Base-by-base conservation (phyloP, 2,113 vertebrate species). In the Acinonyx jubatus region DNA sequence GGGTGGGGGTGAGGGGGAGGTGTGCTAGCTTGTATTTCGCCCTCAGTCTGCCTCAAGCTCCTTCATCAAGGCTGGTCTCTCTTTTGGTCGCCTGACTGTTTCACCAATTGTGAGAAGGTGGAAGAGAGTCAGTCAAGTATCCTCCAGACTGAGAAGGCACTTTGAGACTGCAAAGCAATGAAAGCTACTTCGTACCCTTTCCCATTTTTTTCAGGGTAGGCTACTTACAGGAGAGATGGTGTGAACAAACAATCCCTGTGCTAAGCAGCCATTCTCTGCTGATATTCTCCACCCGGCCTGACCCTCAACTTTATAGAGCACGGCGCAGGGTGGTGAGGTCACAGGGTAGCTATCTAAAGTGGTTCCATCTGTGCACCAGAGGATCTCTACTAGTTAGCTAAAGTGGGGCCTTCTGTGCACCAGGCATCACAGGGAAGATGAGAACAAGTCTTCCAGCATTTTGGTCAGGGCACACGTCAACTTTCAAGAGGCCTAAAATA, bases 191-290 rank as follows among this genome's bases (percentile, higher is more conserved):
- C 27, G 2, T 5, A 10, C 14, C 74, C 27, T 45, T 48, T 18
- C 29, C 7, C 4, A 1, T 78, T 78, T 48, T 29, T 16, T 48
- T 78, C 6, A 27, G 41, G 12, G 41, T 45, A 48, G 48, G 14
- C 31, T 78, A 76, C 41, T 7, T 15, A 48, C 14, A 78, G 73
- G 41, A 48, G 73, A 41, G 45, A 48, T 14, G 36, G 25, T 3
- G 5, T 3, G 3, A 36, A 38, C 38, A 41, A 41, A 41, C 2
- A 38, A 41, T 27, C 13, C 13, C 12, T 6, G 27, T 7, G 5
- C 38, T 0, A 1, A 5, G 6, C 38, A 29, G 23, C 41, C 74
- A 31, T 31, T 4, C 14, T 48, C 27, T 14, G 1, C 14, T 2
- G 4, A 27, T 9, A 78, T 15, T 12, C 74, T 48, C 41, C 15